phyloP scores from a whole-genome alignment of 2,797 vertebrate genomes.

The Pangasius larnaudii region DNA sequence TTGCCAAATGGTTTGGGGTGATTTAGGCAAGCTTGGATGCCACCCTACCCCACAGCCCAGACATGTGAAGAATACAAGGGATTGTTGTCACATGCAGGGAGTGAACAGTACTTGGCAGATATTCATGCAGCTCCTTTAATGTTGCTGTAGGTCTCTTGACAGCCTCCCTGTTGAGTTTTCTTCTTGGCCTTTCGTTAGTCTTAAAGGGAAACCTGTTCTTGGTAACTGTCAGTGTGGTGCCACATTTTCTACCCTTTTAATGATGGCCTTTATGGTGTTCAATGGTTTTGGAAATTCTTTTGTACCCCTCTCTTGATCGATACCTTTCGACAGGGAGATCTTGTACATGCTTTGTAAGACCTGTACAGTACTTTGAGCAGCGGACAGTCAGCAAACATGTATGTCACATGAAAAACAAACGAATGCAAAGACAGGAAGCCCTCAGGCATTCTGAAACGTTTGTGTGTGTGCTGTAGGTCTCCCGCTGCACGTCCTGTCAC shows the following conservation, averaged over 20 bases:
- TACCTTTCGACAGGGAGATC: background rate
- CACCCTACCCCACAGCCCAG: background rate
- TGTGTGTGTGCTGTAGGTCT: background rate
- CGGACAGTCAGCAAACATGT: background rate
- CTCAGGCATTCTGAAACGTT: background rate
- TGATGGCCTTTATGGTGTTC: background rate
- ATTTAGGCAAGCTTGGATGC: too few species aligned
- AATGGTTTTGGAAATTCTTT: background rate
- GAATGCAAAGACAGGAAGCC: background rate
- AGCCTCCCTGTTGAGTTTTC: background rate
- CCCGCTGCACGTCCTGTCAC: background rate
- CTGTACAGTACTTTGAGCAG: background rate
- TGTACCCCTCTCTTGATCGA: too few species aligned
- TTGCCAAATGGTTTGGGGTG: too few species aligned
- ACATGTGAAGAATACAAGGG: background rate
- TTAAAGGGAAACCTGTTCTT: background rate
- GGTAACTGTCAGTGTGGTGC: background rate
- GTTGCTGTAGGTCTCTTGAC: background rate
- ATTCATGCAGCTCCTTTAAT: background rate
- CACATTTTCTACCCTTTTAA: background rate
- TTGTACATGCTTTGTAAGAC: background rate
- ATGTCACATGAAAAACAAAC: background rate
- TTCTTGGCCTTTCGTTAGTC: background rate
- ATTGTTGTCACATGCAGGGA: background rate
- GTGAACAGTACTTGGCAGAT: background rate